Conservation (phyloP, 1,140 invertebrate genomes). For the Spodoptera litura region DNA sequence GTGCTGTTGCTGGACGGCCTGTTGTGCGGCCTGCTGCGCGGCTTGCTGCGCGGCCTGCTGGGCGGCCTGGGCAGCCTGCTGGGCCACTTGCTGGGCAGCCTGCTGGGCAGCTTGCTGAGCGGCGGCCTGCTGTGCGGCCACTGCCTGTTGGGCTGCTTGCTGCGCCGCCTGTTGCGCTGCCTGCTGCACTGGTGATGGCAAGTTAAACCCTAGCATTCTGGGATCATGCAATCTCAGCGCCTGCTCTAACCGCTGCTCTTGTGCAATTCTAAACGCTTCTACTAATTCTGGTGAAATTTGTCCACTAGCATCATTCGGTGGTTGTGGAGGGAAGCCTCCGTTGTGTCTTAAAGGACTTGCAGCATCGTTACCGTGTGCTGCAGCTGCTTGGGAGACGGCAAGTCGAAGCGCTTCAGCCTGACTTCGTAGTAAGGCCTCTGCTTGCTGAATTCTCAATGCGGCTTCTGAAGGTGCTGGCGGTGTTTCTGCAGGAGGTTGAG, state of each 20-base stretch:
- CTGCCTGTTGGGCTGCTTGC: conserved; percentile 70
- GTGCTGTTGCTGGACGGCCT: conserved; percentile 61
- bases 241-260: conserved; percentile 93
- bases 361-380: conserved; percentile 77
- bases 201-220: conserved; percentile 83
- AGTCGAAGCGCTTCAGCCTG: conserved; percentile 93
- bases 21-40: conserved; percentile 67
- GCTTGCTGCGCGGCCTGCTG: conserved; percentile 72
- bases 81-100: conserved; percentile 64
- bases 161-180: conserved; percentile 63
- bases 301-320: conserved; percentile 75
- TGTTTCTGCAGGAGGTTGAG: conserved; percentile 85
- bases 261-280: conserved; percentile 90
- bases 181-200: conserved; percentile 77
- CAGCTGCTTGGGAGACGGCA: conserved; percentile 89
- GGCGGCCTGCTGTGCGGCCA: conserved; percentile 69
- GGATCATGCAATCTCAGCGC: conserved; percentile 91
- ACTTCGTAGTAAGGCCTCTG: conserved; percentile 92
- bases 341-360: conserved; percentile 82
- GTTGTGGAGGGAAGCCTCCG: conserved; percentile 79
- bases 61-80: conserved; percentile 64
- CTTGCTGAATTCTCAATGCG: conserved; percentile 91
- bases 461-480: conserved; percentile 85
- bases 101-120: conserved; percentile 72
- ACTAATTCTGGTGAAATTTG: conserved; percentile 87